These are phyloP conservation scores for Caenorhabditis zanzibari DNA, from an alignment of 2,888 invertebrate species.

Conservation along the genomic window DNA sequence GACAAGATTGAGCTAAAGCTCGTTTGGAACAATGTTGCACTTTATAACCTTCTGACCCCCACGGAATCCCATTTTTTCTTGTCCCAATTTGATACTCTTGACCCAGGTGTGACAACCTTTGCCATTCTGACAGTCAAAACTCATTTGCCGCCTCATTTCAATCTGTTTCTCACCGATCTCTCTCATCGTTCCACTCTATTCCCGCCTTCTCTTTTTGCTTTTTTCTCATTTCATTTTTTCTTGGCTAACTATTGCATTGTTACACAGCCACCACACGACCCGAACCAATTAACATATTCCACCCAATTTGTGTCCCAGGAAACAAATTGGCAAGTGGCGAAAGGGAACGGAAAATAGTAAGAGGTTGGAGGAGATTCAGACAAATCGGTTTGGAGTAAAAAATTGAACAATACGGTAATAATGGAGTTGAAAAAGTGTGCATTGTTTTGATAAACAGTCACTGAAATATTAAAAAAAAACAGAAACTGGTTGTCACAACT, in stretches of 20 bases:
- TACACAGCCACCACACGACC: constrained; percentile 30
- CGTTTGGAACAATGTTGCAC: no score
- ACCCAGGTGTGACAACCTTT: constrained; percentile 55
- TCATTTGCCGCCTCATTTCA: constrained; percentile 61
- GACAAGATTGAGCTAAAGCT: no score
- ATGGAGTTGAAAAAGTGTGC: constrained; percentile 8
- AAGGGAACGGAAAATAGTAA: constrained; percentile 4
- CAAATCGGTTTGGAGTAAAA: constrained; percentile 24
- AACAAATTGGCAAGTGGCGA: constrained; percentile 47
- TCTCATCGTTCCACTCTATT: constrained; percentile 7
- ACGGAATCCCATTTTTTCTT: constrained; percentile 6
- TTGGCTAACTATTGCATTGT: constrained; percentile 47
- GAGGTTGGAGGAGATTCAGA: constrained; percentile 15
- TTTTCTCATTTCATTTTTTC: constrained; percentile 44
- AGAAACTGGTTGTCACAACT: neutral
- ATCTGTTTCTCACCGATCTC: constrained; percentile 20
- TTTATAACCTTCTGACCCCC: constrained; percentile 10
- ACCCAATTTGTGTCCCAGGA: constrained; percentile 49
- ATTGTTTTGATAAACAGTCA: neutral
- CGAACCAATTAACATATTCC: constrained; percentile 62
- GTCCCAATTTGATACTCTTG: constrained; percentile 49
- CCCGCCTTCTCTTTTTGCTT: constrained; percentile 18
- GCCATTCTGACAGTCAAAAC: constrained; percentile 48
- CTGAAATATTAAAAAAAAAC: neutral
- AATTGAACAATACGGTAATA: constrained; percentile 39